Evolutionary conservation across 2,888 invertebrate species (phyloP).

Genomic region (Megaustenia siamemsis): DNA sequence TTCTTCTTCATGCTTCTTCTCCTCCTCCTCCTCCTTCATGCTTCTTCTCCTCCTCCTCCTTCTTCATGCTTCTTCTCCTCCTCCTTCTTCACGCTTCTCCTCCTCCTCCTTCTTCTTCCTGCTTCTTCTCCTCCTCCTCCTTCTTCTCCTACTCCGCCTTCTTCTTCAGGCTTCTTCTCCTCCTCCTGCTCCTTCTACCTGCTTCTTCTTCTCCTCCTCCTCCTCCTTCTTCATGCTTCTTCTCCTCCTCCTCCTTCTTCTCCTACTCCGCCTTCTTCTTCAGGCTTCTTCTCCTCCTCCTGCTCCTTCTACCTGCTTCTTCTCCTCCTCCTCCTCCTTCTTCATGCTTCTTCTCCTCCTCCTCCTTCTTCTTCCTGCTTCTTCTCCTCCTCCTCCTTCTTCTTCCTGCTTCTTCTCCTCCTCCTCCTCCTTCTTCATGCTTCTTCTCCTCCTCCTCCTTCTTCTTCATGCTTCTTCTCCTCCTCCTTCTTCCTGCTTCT

Average conservation of each 20-base stretch:
- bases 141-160: not conserved
- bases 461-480: too few species aligned
- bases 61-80: too few species aligned
- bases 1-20: not conserved
- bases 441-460: too few species aligned
- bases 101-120: not conserved
- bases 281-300: not conserved
- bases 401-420: not conserved
- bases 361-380: too few species aligned
- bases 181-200: not conserved
- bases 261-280: not conserved
- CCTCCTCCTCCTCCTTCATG: not conserved
- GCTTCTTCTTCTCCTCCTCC: not conserved
- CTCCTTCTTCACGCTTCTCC: too few species aligned
- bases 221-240: not conserved
- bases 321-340: too few species aligned
- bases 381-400: too few species aligned
- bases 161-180: not conserved
- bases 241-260: not conserved
- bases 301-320: not conserved
- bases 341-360: too few species aligned
- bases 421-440: not conserved
- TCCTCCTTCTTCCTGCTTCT: too few species aligned
- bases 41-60: too few species aligned
- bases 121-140: conserved; percentile 1